Evolutionary conservation across 2,888 invertebrate species (phyloP).

Genomic region (Eupithecia tripunctaria): DNA sequence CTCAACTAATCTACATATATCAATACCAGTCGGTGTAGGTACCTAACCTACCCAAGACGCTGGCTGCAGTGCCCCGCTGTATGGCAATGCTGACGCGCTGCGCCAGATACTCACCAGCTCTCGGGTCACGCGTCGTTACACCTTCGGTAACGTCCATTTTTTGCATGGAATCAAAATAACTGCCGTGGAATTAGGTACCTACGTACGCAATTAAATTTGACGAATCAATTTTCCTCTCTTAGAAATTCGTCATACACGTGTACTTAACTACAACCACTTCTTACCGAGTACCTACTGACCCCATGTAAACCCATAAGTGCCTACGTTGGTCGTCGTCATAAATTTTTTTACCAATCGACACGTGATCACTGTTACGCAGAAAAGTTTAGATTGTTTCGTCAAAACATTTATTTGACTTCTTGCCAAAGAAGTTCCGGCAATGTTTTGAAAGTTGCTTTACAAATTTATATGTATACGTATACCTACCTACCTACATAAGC

Average conservation of each 20-base stretch:
- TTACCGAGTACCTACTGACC: no score
- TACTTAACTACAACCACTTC: background rate
- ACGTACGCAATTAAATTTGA: background rate
- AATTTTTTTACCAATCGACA: background rate
- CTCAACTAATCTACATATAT: no score
- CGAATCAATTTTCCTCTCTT: background rate
- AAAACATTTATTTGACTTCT: slow-evolving; percentile 6
- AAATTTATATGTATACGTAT: background rate
- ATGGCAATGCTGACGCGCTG: no score
- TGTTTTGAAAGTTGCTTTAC: background rate
- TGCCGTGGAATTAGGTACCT: background rate
- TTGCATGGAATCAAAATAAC: background rate
- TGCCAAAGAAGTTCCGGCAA: background rate
- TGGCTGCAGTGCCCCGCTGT: no score
- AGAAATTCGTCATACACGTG: background rate
- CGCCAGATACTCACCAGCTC: no score
- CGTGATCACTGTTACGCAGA: background rate
- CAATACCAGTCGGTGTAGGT: no score
- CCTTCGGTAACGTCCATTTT: background rate
- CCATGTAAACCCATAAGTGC: no score
- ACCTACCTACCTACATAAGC: background rate
- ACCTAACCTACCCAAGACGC: no score
- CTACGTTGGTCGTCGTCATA: no score
- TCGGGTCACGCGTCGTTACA: background rate
- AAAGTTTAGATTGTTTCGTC: background rate